Conservation (phyloP, 2,797 vertebrate genomes). For the Mionectes olivaceus region DNA sequence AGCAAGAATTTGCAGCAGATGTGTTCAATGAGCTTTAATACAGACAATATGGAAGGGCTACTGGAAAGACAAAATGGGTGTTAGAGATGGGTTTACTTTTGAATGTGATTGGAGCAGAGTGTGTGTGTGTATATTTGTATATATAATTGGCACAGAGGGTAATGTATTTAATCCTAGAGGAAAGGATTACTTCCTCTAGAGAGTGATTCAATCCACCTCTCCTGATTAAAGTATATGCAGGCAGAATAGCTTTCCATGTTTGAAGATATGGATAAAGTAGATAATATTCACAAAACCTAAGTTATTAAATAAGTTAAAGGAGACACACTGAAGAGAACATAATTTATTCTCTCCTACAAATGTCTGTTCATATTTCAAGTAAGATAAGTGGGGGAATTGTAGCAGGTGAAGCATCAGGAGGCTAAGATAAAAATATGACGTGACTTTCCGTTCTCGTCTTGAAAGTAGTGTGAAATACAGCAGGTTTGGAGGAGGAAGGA, state of each 20-base stretch:
- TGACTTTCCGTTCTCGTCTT: background rate
- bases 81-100: background rate
- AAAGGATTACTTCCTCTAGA: background rate
- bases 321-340: background rate
- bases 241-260: background rate
- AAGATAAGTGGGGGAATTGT: background rate
- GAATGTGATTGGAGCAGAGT: background rate
- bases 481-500: background rate
- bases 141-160: background rate
- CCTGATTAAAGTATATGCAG: background rate
- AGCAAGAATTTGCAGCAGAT: background rate
- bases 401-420: background rate
- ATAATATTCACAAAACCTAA: background rate
- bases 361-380: background rate
- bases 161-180: background rate
- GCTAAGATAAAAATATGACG: background rate
- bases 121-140: fast-evolving
- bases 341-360: background rate
- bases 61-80: background rate
- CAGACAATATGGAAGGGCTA: background rate
- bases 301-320: background rate
- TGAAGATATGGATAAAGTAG: background rate
- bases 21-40: background rate
- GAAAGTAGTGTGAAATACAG: background rate
- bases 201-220: background rate